phyloP scores from a whole-genome alignment of 2,113 vertebrate species.

The Amazona guildingii region DNA sequence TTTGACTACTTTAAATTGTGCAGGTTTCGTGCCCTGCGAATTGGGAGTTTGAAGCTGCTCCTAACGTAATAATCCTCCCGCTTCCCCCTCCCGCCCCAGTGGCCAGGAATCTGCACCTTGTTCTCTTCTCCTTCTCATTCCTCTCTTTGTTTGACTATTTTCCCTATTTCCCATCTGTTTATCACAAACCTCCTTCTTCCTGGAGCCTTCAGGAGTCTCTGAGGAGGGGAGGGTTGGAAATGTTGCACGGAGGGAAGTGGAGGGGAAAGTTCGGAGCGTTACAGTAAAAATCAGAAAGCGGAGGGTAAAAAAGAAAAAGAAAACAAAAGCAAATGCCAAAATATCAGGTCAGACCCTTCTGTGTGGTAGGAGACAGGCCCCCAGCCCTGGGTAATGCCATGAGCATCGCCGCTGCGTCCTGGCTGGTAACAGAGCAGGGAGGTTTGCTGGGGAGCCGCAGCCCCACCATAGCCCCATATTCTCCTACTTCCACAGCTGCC shows the following conservation, averaged over 20 bases:
- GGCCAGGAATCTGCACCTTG: conserved; percentile 70
- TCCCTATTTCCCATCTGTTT: conserved; percentile 71
- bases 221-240: conserved; percentile 45
- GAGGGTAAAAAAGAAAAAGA: background rate
- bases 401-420: background rate
- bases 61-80: conserved; percentile 63
- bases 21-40: conserved; percentile 77
- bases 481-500: background rate
- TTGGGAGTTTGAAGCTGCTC: conserved; percentile 73
- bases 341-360: background rate
- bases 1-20: conserved; percentile 79
- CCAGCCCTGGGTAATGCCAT: accelerated
- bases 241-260: conserved; percentile 37
- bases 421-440: background rate
- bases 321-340: background rate
- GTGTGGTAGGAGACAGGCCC: background rate
- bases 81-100: conserved; percentile 36
- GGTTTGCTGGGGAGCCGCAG: background rate
- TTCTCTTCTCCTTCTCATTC: conserved; percentile 61
- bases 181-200: conserved; percentile 65
- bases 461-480: background rate
- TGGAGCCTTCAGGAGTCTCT: conserved; percentile 54
- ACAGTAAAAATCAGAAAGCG: conserved; percentile 19
- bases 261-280: conserved; percentile 41
- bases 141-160: conserved; percentile 71